phyloP scores from a whole-genome alignment of 2,797 vertebrate genomes.

The Darevskia mixta region DNA sequence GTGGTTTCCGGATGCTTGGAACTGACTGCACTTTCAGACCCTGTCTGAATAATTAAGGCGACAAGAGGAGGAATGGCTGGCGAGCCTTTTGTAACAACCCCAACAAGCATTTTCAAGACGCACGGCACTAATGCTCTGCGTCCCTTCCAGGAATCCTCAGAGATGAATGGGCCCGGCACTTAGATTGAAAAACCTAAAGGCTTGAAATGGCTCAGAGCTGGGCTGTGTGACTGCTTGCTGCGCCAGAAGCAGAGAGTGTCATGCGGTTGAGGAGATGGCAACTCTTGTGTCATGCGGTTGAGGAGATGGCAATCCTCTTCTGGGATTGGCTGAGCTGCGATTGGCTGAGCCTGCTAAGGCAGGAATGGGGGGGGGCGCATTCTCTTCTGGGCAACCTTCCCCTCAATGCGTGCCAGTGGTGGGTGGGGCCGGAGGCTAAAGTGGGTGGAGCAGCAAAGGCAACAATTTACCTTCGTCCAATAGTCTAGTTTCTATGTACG shows the following conservation, averaged over 20 bases:
- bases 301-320: neutral
- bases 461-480: no score
- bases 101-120: neutral
- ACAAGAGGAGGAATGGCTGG: neutral
- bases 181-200: neutral
- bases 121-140: neutral
- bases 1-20: neutral
- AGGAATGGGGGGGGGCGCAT: no score
- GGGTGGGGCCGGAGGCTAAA: no score
- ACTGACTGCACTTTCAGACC: neutral
- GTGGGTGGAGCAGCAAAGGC: no score
- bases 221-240: neutral
- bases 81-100: neutral
- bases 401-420: no score
- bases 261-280: neutral
- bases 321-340: neutral
- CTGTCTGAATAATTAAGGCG: neutral
- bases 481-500: no score
- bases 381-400: no score
- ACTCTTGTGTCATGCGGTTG: neutral
- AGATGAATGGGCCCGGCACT: neutral
- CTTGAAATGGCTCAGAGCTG: neutral
- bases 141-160: constrained; percentile 27
- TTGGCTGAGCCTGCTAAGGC: no score
- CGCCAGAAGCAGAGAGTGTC: neutral